Base-by-base conservation (phyloP, 2,113 vertebrate genomes). In the Morphnarchus princeps region DNA sequence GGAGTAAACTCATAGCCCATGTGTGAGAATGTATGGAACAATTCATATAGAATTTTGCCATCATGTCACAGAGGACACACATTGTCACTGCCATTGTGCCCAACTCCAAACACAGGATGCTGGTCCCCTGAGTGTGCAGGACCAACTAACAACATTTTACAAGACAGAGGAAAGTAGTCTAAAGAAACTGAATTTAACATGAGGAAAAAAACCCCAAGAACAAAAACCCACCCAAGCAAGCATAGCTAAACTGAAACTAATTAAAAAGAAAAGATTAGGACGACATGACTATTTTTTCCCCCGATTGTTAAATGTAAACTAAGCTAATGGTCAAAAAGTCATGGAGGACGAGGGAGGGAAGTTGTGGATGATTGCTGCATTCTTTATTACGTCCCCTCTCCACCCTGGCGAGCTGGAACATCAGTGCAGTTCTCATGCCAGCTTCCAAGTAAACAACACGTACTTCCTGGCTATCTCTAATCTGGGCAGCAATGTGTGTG, bases 401-500 rank as follows among this genome's bases (percentile, higher is more conserved):
- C 79, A 77, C 76, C 76, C 70, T 38, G 90, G 79, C 0, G 16
- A 71, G 69, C 15, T 81, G 87, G 89, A 96, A 81, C 86, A 87
- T 70, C 85, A 47, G 79, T n/a, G 7, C 19, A 73, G 72, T 95
- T 97, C 97, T 95, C 94, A 87, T 91, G 92, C 96, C 92, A 82
- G 72, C 52, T 97, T 90, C 95, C 96, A 88, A 95, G 87, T 91
- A 96, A 97, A 97, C 94, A 97, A 90, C 81, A 94, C 74, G 62
- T 11, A 49, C 92, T 98, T 98, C 98, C 97, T 89, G 96, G 78
- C 93, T 97, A 91, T 97, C 97, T 95, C 94, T 97, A 92, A 92
- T 96, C 97, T 89, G 91, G 77, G 91, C 94, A 96, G 96, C 94
- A 97, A 66, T 85, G 93, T 94, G 89, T 95, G 81, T 55, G 84